Evolutionary conservation across 2,888 invertebrate genomes (phyloP).

Genomic region (Tetropium fuscum): DNA sequence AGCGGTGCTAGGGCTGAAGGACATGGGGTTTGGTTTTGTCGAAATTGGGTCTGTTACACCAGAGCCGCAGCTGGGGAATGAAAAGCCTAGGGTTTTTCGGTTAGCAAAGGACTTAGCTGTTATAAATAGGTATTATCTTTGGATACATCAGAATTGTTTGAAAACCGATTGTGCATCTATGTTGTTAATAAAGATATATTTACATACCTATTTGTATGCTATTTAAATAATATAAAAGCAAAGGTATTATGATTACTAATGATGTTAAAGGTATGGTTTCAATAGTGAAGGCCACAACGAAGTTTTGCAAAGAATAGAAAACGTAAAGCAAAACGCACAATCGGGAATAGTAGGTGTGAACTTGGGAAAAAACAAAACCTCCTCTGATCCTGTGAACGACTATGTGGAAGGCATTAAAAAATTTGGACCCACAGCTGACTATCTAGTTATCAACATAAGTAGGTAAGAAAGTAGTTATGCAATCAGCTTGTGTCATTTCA

Average conservation of each 20-base stretch:
- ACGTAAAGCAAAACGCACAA: slow-evolving; percentile 68
- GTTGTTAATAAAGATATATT: too few relatives aligned
- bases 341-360: slow-evolving; percentile 85
- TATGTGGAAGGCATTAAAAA: slow-evolving; percentile 87
- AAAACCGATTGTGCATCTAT: too few relatives aligned
- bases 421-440: slow-evolving; percentile 90
- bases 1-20: slow-evolving; percentile 83
- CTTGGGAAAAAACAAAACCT: slow-evolving; percentile 94
- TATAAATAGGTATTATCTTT: slow-evolving; percentile 88
- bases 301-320: slow-evolving; percentile 76
- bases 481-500: too few relatives aligned
- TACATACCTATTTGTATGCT: too few relatives aligned
- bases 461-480: slow-evolving; percentile 90
- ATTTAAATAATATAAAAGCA: neutral
- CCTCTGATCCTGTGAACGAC: slow-evolving; percentile 80
- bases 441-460: slow-evolving; percentile 96
- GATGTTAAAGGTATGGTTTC: slow-evolving; percentile 80
- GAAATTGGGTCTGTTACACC: slow-evolving; percentile 98
- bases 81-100: slow-evolving; percentile 92
- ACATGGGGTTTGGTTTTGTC: slow-evolving; percentile 93
- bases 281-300: slow-evolving; percentile 93
- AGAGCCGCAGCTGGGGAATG: slow-evolving; percentile 91
- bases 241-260: neutral
- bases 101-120: slow-evolving; percentile 87
- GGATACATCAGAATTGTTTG: too few relatives aligned